These are phyloP conservation scores for Heliconius hermathena DNA, from an alignment of 1,140 invertebrate genomes.

Conservation along the genomic window DNA sequence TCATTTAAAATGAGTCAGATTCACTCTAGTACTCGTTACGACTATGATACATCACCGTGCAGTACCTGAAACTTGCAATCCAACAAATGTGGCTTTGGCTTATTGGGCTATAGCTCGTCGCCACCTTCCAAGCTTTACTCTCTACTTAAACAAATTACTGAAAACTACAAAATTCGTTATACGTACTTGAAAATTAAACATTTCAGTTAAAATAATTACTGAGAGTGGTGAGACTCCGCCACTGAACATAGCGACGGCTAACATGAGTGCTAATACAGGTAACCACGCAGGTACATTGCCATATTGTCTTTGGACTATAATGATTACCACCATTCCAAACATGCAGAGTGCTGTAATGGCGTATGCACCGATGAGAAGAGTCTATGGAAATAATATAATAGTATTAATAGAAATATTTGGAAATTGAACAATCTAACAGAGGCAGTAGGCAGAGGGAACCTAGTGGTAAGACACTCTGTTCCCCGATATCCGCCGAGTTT, in stretches of 20 bases:
- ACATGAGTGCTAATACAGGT: slow-evolving; percentile 50
- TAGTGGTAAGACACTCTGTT: too few species aligned
- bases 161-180: background rate
- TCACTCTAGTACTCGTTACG: too few species aligned
- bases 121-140: too few species aligned
- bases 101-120: too few species aligned
- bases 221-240: slow-evolving; percentile 52
- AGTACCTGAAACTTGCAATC: too few species aligned
- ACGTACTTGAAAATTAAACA: slow-evolving; percentile 62
- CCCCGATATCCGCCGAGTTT: too few species aligned
- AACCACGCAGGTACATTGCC: slow-evolving; percentile 52
- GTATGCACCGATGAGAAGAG: slow-evolving; percentile 42
- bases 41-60: too few species aligned
- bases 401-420: too few species aligned
- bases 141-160: background rate
- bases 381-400: slow-evolving; percentile 38
- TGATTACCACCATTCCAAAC: slow-evolving; percentile 41
- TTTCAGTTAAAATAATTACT: slow-evolving; percentile 58
- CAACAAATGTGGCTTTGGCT: too few species aligned
- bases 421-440: too few species aligned
- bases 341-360: slow-evolving; percentile 38
- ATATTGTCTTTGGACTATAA: slow-evolving; percentile 44
- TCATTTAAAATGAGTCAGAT: too few species aligned
- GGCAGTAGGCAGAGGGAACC: too few species aligned
- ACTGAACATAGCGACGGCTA: slow-evolving; percentile 47